Evolutionary conservation across 2,888 invertebrate genomes (phyloP).

Genomic region (Sinhomidia bicolor): DNA sequence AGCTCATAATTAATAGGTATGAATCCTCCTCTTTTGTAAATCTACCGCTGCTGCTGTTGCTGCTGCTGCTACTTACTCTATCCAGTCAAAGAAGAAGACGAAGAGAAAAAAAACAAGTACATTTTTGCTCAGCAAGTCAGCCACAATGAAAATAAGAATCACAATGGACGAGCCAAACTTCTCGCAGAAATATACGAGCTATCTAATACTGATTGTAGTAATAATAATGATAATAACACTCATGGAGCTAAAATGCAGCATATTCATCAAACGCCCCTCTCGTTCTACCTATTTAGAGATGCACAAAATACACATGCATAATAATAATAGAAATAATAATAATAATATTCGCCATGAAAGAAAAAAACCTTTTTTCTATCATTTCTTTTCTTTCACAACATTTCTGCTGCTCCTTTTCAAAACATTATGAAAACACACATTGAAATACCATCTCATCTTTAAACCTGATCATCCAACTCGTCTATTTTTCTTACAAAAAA

Average conservation of each 20-base stretch:
- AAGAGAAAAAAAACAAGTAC: not conserved
- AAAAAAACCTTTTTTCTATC: not conserved
- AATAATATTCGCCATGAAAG: not conserved
- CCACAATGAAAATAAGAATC: constrained; percentile 1
- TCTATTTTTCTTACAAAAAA: not conserved
- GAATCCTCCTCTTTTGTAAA: constrained; percentile 53
- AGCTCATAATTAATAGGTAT: constrained; percentile 58
- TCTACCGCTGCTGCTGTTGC: constrained; percentile 21
- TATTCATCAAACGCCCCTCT: constrained; percentile 58
- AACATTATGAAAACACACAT: constrained; percentile 1
- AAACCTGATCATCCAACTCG: constrained; percentile 1
- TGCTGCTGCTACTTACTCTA: not conserved
- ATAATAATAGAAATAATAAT: not conserved
- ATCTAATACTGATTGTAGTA: constrained; percentile 25
- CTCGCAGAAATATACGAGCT: constrained; percentile 19
- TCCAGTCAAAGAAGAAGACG: constrained; percentile 12
- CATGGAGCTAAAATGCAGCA: constrained; percentile 52
- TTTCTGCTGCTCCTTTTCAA: constrained; percentile 2
- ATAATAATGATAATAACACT: constrained; percentile 40
- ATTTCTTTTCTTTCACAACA: not conserved
- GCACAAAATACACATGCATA: constrained; percentile 1
- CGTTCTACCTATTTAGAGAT: constrained; percentile 32
- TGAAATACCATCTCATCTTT: not conserved
- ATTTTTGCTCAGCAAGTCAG: not conserved
- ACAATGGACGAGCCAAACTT: not conserved